Evolutionary conservation across 2,888 invertebrate genomes (phyloP).

Genomic region (Myopa testacea): DNA sequence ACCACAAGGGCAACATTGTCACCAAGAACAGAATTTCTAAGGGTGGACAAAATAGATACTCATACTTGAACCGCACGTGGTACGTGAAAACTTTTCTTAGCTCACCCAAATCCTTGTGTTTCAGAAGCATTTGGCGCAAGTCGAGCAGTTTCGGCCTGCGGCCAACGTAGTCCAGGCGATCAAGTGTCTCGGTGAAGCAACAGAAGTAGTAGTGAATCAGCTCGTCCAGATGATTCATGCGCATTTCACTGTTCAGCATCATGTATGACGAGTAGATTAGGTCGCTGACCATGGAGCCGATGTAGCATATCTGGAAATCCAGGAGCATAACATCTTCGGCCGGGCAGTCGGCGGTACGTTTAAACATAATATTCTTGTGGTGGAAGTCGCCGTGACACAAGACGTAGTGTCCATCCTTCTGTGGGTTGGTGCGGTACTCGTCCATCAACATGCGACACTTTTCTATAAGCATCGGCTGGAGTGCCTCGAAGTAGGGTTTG

Average conservation of each 20-base stretch:
- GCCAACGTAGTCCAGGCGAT: constrained; percentile 51
- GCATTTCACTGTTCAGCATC: constrained; percentile 48
- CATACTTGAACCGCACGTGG: background rate
- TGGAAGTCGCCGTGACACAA: constrained; percentile 60
- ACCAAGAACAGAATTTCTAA: constrained; percentile 43
- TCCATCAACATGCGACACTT: constrained; percentile 16
- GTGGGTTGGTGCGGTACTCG: constrained; percentile 44
- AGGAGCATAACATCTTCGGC: constrained; percentile 52
- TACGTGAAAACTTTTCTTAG: background rate
- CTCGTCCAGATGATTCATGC: constrained; percentile 49
- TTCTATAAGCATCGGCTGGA: constrained; percentile 8
- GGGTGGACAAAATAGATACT: too few species aligned
- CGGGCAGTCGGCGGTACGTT: constrained; percentile 24
- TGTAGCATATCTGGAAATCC: constrained; percentile 56
- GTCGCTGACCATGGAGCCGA: constrained; percentile 54
- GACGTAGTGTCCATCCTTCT: constrained; percentile 48
- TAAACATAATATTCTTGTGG: constrained; percentile 57
- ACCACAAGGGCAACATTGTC: constrained; percentile 41
- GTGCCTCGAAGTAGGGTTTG: constrained; percentile 37
- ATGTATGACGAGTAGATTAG: constrained; percentile 52
- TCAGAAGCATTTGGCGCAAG: constrained; percentile 49
- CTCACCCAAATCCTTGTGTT: constrained; percentile 50
- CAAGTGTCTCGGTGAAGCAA: constrained; percentile 49
- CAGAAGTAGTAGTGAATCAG: constrained; percentile 54
- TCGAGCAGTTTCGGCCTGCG: constrained; percentile 47